A percentile compares a stretch with the other conserved stretches of the same genome.
phyloP scores from a whole-genome alignment of 2,888 invertebrate genomes.

The Nephrotoma flavescens region DNA sequence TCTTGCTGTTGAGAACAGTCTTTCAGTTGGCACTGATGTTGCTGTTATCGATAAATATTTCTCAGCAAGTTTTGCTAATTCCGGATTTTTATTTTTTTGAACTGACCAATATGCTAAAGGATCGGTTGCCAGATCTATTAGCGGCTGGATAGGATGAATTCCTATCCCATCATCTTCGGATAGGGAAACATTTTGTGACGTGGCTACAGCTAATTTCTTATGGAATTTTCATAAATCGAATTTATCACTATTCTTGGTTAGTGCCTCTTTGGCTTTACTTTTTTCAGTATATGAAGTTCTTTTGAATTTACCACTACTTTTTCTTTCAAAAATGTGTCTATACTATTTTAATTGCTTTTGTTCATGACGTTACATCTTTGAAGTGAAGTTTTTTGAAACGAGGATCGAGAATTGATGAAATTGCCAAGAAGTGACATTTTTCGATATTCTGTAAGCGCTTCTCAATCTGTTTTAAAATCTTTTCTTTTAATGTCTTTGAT shows the following conservation, averaged over 20 bases:
- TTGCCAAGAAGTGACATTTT: constrained; percentile 8
- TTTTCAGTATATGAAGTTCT: too few species aligned
- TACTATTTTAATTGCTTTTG: constrained; percentile 3
- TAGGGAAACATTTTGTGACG: neutral
- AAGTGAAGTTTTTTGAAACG: constrained; percentile 12
- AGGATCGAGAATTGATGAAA: constrained; percentile 11
- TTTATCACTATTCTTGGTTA: too few species aligned
- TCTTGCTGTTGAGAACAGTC: neutral
- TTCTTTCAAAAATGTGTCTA: neutral
- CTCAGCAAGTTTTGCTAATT: too few species aligned
- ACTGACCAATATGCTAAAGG: neutral
- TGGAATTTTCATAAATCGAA: neutral
- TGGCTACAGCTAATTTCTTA: neutral
- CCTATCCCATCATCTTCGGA: too few species aligned
- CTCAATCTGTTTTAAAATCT: too few species aligned
- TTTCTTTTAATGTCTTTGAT: too few species aligned
- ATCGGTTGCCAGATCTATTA: neutral
- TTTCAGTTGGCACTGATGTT: constrained; percentile 1
- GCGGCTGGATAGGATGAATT: neutral
- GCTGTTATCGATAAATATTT: too few species aligned
- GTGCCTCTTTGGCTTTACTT: too few species aligned
- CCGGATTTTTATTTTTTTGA: neutral
- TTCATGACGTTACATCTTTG: constrained; percentile 2
- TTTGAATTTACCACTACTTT: too few species aligned
- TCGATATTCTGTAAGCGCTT: constrained; percentile 9